A percentile compares a stretch with the other conserved stretches of the same genome.
These are phyloP conservation scores for Drosophila suboccidentalis DNA, from an alignment of 2,888 invertebrate genomes.

Conservation along the genomic window DNA sequence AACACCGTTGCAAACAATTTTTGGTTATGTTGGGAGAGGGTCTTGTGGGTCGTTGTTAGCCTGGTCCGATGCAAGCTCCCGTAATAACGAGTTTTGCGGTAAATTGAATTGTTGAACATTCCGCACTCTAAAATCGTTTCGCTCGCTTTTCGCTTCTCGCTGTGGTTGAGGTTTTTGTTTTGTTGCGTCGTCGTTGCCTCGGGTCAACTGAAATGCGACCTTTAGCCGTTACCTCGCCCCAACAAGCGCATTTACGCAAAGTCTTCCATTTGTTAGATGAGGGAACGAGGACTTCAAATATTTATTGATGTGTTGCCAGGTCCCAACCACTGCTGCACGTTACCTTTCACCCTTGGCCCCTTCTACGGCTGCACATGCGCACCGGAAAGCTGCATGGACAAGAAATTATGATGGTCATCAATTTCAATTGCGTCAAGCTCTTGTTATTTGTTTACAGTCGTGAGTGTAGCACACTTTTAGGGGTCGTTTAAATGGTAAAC, in stretches of 20 bases:
- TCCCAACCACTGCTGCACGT: background rate
- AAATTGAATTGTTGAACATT: constrained; percentile 81
- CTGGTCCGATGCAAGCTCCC: constrained; percentile 34
- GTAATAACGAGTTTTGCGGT: constrained; percentile 81
- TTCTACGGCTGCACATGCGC: constrained; percentile 27
- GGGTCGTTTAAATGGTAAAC: background rate
- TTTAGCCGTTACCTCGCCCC: background rate
- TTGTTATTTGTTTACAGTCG: constrained; percentile 10
- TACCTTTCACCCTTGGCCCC: background rate
- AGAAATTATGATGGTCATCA: constrained; percentile 56
- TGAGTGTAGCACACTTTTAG: constrained; percentile 13
- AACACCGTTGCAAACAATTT: constrained; percentile 68
- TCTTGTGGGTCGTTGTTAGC: background rate
- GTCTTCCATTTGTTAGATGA: constrained; percentile 11
- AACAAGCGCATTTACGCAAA: constrained; percentile 20
- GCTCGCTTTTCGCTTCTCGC: constrained; percentile 36
- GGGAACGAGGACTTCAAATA: constrained; percentile 39
- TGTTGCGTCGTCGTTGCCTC: background rate
- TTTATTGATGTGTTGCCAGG: constrained; percentile 47
- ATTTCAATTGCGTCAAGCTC: constrained; percentile 40
- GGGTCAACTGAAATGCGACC: constrained; percentile 5
- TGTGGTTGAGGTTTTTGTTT: constrained; percentile 31
- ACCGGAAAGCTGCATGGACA: constrained; percentile 21
- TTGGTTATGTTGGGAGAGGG: constrained; percentile 46
- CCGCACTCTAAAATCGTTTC: constrained; percentile 54